Evolutionary conservation across 2,888 invertebrate genomes (phyloP).

Genomic region (Heteropelma amictum): DNA sequence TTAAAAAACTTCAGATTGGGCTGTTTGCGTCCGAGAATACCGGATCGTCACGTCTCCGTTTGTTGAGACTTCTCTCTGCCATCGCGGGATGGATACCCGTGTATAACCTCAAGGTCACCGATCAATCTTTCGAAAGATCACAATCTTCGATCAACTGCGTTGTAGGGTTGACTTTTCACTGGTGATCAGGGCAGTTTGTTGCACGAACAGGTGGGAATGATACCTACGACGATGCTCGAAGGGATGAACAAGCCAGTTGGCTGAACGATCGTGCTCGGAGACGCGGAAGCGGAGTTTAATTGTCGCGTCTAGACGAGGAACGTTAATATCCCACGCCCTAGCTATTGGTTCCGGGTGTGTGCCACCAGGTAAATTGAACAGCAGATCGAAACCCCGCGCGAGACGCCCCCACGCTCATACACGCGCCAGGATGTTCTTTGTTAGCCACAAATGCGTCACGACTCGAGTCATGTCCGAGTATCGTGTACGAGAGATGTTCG

Average conservation of each 20-base stretch:
- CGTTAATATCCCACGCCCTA: conserved; percentile 47
- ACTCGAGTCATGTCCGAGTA: conserved; percentile 12
- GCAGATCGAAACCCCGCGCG: conserved; percentile 46
- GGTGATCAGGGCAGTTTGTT: too few species aligned
- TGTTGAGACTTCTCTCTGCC: too few species aligned
- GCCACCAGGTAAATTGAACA: conserved; percentile 55
- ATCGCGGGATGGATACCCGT: too few species aligned
- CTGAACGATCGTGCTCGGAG: conserved; percentile 16
- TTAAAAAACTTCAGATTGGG: too few species aligned
- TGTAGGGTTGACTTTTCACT: too few species aligned
- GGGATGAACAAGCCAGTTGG: neutral
- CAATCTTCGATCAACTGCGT: too few species aligned
- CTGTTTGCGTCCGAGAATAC: too few species aligned
- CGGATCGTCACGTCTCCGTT: too few species aligned
- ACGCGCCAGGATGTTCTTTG: conserved; percentile 65
- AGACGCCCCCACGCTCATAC: neutral
- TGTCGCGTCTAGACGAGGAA: conserved; percentile 17
- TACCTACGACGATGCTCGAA: too few species aligned
- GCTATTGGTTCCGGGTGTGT: conserved; percentile 26
- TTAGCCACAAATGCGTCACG: conserved; percentile 60
- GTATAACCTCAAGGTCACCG: too few species aligned
- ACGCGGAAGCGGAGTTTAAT: conserved; percentile 40
- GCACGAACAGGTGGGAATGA: too few species aligned
- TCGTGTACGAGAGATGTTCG: conserved; percentile 43
- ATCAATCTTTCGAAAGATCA: too few species aligned